A percentile compares a stretch with the other conserved stretches of the same genome.
Conservation (phyloP, 2,888 invertebrate species). For the Chouioia cunea region DNA sequence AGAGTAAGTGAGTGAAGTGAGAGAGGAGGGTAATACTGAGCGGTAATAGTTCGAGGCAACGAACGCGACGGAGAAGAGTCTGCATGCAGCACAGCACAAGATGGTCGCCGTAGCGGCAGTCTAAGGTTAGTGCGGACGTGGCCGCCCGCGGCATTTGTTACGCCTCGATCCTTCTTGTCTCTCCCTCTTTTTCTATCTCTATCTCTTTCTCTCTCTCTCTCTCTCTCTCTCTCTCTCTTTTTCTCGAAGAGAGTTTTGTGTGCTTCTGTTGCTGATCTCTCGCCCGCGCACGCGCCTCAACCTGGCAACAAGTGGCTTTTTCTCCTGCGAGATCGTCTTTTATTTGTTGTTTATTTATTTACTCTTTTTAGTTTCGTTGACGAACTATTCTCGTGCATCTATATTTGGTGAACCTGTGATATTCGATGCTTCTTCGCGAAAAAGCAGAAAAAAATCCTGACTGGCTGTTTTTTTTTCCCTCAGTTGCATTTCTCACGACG, state of each 20-base stretch:
- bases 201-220: not conserved
- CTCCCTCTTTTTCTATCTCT: not conserved
- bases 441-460: no score
- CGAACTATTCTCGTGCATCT: no score
- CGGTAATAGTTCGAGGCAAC: slow-evolving; percentile 10
- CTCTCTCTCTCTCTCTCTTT: slow-evolving; percentile 21
- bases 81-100: slow-evolving; percentile 25
- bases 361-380: not conserved
- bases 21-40: not conserved
- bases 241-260: not conserved
- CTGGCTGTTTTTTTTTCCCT: no score
- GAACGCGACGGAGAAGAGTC: not conserved
- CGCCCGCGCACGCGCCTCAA: slow-evolving; percentile 20
- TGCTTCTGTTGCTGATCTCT: not conserved
- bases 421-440: no score
- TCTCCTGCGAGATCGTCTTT: not conserved
- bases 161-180: slow-evolving; percentile 15
- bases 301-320: slow-evolving; percentile 46
- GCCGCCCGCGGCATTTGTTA: not conserved
- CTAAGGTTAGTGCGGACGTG: no score
- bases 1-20: not conserved
- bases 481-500: no score
- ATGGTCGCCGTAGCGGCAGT: slow-evolving; percentile 34
- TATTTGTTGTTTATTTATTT: not conserved
- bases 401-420: no score